Evolutionary conservation across 2,113 vertebrate species (phyloP).

Genomic region (Papio anubis): DNA sequence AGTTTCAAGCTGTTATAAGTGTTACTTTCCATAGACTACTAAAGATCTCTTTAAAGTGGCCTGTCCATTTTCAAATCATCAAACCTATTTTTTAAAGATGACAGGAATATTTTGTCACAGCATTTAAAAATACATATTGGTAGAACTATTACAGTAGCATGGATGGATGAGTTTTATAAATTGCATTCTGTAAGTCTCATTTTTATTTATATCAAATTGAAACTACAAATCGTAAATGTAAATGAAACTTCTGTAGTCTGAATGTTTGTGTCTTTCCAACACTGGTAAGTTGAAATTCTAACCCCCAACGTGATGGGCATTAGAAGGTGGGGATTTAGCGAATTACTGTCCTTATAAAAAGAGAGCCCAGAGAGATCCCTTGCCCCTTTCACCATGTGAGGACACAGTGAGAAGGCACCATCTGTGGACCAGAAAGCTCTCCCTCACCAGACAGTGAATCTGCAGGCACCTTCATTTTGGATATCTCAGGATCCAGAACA

Average conservation of each 20-base stretch:
- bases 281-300: neutral
- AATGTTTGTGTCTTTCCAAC: neutral
- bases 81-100: slow-evolving; percentile 5
- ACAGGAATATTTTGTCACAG: neutral
- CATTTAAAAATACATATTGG: slow-evolving; percentile 26
- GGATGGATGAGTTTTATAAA: neutral
- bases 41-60: slow-evolving; percentile 1
- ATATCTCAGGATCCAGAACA: neutral
- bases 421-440: neutral
- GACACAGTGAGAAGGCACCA: neutral
- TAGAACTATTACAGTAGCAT: neutral
- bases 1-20: slow-evolving; percentile 38
- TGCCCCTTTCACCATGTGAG: neutral
- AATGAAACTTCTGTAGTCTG: neutral
- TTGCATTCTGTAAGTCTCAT: neutral
- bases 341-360: neutral
- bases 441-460: neutral
- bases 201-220: slow-evolving; percentile 14
- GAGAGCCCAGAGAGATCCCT: neutral
- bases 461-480: neutral
- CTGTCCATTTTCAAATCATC: neutral
- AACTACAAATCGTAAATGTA: neutral
- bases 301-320: neutral
- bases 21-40: neutral
- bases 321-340: neutral